Evolutionary conservation across 2,797 vertebrate genomes (phyloP).

Genomic region (Protonibea diacanthus): DNA sequence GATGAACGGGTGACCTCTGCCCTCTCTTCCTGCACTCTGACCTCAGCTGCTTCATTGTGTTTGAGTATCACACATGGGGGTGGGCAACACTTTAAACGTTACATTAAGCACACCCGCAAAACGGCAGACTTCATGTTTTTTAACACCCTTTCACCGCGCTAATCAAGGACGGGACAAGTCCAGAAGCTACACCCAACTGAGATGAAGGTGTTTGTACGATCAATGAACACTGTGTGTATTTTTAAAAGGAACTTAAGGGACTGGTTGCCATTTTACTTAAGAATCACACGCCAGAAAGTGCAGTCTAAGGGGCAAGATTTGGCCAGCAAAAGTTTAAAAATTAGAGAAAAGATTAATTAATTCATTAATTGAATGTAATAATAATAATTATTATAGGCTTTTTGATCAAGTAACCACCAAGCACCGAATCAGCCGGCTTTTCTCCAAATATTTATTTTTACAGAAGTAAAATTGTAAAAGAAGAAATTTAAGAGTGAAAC

Average conservation of each 20-base stretch:
- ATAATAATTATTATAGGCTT: too few relatives aligned
- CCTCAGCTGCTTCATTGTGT: conserved; percentile 46
- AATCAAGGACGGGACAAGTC: background rate
- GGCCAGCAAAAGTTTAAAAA: too few relatives aligned
- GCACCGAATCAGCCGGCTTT: background rate
- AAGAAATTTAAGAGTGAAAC: background rate
- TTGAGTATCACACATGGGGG: conserved; percentile 40
- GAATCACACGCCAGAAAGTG: too few relatives aligned
- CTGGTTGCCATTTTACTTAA: background rate
- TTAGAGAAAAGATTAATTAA: too few relatives aligned
- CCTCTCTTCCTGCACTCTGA: conserved; percentile 61
- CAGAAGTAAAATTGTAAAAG: background rate
- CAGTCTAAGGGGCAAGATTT: too few relatives aligned
- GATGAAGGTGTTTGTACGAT: conserved; percentile 7
- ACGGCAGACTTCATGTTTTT: conserved; percentile 16
- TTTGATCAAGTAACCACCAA: background rate
- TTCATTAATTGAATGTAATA: too few relatives aligned
- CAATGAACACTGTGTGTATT: background rate
- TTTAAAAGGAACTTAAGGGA: background rate
- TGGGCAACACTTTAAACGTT: conserved; percentile 18
- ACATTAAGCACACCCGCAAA: conserved; percentile 26
- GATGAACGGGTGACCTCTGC: conserved; percentile 60
- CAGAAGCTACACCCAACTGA: background rate
- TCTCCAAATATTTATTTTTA: conserved; percentile 1
- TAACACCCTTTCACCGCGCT: conserved; percentile 12